Evolutionary conservation across 2,113 vertebrate genomes (phyloP).

Genomic region (Dunckerocampus dactyliophorus): DNA sequence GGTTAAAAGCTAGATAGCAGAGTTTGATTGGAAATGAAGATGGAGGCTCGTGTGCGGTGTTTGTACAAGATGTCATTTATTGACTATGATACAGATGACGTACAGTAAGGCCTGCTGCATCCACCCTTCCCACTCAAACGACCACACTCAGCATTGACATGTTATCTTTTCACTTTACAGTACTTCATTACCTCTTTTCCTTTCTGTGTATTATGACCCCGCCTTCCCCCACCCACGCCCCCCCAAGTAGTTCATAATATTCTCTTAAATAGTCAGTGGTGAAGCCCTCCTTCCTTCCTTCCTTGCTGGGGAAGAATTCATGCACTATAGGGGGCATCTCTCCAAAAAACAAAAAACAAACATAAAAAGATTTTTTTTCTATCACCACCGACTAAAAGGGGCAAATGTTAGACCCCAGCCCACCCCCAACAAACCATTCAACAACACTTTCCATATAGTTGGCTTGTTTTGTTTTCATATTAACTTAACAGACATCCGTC

Average conservation of each 20-base stretch:
- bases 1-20: no score
- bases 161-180: slow-evolving; percentile 70
- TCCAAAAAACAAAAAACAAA: slow-evolving; percentile 75
- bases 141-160: slow-evolving; percentile 83
- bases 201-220: slow-evolving; percentile 17
- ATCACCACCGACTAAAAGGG: slow-evolving; percentile 80
- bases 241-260: slow-evolving; percentile 36
- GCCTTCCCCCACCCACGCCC: neutral
- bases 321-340: slow-evolving; percentile 81
- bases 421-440: slow-evolving; percentile 76
- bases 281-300: slow-evolving; percentile 54
- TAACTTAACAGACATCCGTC: slow-evolving; percentile 77
- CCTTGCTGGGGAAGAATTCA: slow-evolving; percentile 73
- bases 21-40: no score
- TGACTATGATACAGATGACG: slow-evolving; percentile 96
- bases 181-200: slow-evolving; percentile 58
- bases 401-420: slow-evolving; percentile 68
- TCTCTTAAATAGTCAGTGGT: slow-evolving; percentile 75
- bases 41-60: neutral
- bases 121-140: slow-evolving; percentile 88
- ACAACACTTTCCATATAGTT: slow-evolving; percentile 78
- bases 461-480: slow-evolving; percentile 66
- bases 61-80: slow-evolving; percentile 94
- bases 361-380: slow-evolving; percentile 77
- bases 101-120: slow-evolving; percentile 93